These are phyloP conservation scores for Onychomys leucogaster DNA, from an alignment of 2,797 vertebrate species.

Conservation along the genomic window DNA sequence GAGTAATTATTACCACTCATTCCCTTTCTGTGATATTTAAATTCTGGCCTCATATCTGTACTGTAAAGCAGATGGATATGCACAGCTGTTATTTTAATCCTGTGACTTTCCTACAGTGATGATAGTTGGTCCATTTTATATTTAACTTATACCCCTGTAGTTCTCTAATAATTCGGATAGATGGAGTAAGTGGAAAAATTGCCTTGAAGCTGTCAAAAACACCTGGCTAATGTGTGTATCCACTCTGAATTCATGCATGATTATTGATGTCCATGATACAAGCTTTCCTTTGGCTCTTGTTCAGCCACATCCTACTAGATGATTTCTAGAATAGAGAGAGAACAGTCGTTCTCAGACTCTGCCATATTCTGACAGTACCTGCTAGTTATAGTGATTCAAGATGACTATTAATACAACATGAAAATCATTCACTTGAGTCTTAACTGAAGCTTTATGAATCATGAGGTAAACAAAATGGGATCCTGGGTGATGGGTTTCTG, in stretches of 20 bases:
- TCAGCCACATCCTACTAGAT: background rate
- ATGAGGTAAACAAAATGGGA: background rate
- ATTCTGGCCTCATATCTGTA: background rate
- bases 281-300: background rate
- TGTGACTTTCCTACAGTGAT: background rate
- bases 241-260: background rate
- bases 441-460: background rate
- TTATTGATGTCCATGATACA: background rate
- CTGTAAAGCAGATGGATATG: background rate
- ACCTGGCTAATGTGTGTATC: background rate
- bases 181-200: background rate
- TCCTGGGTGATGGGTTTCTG: background rate
- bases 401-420: background rate
- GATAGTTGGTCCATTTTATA: background rate
- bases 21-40: background rate
- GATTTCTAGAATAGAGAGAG: background rate
- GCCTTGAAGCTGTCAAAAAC: background rate
- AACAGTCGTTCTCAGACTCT: background rate
- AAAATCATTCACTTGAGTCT: background rate
- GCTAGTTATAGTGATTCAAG: background rate
- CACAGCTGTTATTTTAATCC: background rate
- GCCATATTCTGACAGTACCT: too few relatives aligned
- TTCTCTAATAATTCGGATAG: background rate
- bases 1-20: background rate
- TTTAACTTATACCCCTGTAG: background rate